Evolutionary conservation across 2,888 invertebrate species (phyloP).

Genomic region (Eupsilia transversa): DNA sequence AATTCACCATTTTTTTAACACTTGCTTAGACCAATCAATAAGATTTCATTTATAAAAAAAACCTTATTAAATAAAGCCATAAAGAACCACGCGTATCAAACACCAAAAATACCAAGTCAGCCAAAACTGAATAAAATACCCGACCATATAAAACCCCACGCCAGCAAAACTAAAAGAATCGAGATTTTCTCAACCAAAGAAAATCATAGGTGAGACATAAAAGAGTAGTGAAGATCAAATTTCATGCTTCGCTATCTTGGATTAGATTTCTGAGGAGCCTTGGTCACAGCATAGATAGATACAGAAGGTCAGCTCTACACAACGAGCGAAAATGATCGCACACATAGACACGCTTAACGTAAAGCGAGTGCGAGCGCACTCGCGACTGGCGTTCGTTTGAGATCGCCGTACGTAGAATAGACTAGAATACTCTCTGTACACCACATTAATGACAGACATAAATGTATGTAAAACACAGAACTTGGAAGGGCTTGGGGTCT

Average conservation of each 20-base stretch:
- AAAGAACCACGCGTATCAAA: constrained; percentile 15
- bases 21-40: background rate
- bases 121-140: constrained; percentile 30
- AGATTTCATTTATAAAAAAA: background rate
- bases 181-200: constrained; percentile 34
- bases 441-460: background rate
- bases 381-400: background rate
- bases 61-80: constrained; percentile 1
- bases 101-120: constrained; percentile 39
- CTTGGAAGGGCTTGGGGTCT: no score
- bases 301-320: background rate
- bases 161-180: constrained; percentile 32
- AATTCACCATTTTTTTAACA: no score
- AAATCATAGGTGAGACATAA: constrained; percentile 53
- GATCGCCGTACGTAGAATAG: background rate
- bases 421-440: background rate
- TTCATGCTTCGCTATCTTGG: constrained; percentile 59
- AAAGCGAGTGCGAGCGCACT: background rate
- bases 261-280: constrained; percentile 45
- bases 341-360: background rate
- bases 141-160: constrained; percentile 15
- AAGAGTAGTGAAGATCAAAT: constrained; percentile 55
- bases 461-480: background rate
- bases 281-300: background rate
- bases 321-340: background rate